Evolutionary conservation across 1,140 invertebrate species (phyloP).

Genomic region (Piezodorus guildinii): DNA sequence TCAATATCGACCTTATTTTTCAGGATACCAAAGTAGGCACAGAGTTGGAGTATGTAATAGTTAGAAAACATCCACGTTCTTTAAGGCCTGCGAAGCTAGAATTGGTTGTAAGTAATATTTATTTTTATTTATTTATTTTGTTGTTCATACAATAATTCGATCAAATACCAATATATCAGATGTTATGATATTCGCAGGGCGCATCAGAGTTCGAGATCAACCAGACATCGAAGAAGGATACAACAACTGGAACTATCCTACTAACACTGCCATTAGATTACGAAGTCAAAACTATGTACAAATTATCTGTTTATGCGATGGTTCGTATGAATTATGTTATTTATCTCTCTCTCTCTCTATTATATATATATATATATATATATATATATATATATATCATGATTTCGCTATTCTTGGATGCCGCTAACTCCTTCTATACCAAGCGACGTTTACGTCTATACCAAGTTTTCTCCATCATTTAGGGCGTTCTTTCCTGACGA

Average conservation of each 20-base stretch:
- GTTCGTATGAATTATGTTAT: slow-evolving; percentile 55
- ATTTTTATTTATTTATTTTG: slow-evolving; percentile 11
- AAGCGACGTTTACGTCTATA: too few relatives aligned
- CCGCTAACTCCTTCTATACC: too few relatives aligned
- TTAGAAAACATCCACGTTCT: slow-evolving; percentile 60
- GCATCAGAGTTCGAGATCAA: slow-evolving; percentile 40
- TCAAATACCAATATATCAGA: too few relatives aligned
- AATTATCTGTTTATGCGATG: slow-evolving; percentile 64
- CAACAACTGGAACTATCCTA: slow-evolving; percentile 29
- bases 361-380: too few relatives aligned
- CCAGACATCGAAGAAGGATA: slow-evolving; percentile 29
- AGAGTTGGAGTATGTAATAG: slow-evolving; percentile 67
- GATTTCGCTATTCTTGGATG: too few relatives aligned
- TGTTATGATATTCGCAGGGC: slow-evolving; percentile 37
- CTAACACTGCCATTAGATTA: slow-evolving; percentile 56
- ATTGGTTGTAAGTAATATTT: slow-evolving; percentile 48
- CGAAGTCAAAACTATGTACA: slow-evolving; percentile 73
- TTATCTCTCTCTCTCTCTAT: too few relatives aligned
- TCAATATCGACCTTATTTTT: slow-evolving; percentile 32
- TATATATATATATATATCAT: too few relatives aligned
- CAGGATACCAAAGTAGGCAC: slow-evolving; percentile 66
- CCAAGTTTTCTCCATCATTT: too few relatives aligned
- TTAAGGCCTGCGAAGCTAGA: slow-evolving; percentile 67
- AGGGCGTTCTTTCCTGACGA: too few relatives aligned
- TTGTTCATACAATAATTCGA: too few relatives aligned